A percentile compares a stretch with the other conserved stretches of the same genome.
These are phyloP conservation scores for Leiothrix lutea DNA, from an alignment of 2,113 vertebrate species.

Conservation along the genomic window DNA sequence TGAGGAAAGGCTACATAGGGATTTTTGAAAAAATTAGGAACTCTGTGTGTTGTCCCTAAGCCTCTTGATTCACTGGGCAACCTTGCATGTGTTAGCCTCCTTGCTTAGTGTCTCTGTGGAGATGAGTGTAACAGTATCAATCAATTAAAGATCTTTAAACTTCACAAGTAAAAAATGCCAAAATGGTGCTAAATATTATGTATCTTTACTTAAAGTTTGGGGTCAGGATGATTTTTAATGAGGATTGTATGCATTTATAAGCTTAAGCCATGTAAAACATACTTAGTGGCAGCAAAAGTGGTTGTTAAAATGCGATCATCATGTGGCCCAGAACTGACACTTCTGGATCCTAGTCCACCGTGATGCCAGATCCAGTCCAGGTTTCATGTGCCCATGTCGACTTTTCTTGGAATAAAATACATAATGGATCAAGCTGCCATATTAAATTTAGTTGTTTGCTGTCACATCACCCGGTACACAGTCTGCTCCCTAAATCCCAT, in stretches of 20 bases:
- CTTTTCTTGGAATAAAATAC: constrained; percentile 37
- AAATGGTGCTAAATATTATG: background rate
- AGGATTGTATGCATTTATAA: background rate
- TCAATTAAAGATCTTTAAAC: background rate
- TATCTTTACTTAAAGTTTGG: constrained; percentile 8
- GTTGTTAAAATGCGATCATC: background rate
- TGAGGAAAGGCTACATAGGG: background rate
- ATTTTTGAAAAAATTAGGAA: background rate
- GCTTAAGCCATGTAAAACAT: background rate
- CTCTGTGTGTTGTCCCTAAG: background rate
- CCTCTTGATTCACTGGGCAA: background rate
- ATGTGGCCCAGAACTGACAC: background rate
- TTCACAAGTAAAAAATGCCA: background rate
- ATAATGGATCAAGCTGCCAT: constrained; percentile 62
- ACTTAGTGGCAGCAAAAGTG: background rate
- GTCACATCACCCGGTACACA: background rate
- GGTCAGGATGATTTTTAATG: background rate
- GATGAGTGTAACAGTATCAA: background rate
- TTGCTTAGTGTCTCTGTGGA: background rate
- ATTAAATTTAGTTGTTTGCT: constrained; percentile 52
- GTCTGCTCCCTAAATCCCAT: constrained; percentile 46
- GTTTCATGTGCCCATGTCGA: background rate
- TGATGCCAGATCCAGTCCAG: background rate
- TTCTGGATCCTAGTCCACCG: background rate
- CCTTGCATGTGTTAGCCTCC: background rate